Conservation (phyloP, 2,888 invertebrate genomes). For the Pammene fasciana region DNA sequence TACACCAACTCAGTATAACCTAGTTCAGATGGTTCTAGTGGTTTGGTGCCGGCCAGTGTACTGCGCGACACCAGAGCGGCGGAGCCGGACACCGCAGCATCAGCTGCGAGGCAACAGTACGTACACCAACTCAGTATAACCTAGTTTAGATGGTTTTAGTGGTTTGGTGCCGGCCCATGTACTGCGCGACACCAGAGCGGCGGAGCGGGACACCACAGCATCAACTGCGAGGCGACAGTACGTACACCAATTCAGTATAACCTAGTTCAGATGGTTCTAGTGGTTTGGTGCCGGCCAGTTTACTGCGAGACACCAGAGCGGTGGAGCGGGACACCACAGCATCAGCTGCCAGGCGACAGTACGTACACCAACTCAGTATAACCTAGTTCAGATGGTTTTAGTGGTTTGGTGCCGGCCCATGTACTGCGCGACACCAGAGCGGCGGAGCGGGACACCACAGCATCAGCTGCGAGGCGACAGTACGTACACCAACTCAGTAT, state of each 20-base stretch:
- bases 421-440: conserved; percentile 82
- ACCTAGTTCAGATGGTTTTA: too few species aligned
- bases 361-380: conserved; percentile 55
- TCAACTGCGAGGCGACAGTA: conserved; percentile 87
- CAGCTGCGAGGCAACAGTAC: conserved; percentile 87
- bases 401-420: conserved; percentile 89
- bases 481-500: conserved; percentile 63
- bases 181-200: conserved; percentile 80
- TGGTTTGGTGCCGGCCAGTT: conserved; percentile 89
- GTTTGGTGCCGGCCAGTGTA: conserved; percentile 88
- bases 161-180: conserved; percentile 89
- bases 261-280: too few species aligned
- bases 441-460: conserved; percentile 78
- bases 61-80: conserved; percentile 81
- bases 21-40: too few species aligned
- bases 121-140: conserved; percentile 49
- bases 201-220: conserved; percentile 81
- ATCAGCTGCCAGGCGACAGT: conserved; percentile 87
- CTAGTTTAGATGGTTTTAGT: too few species aligned
- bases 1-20: conserved; percentile 40
- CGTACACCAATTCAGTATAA: conserved; percentile 53
- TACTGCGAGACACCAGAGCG: conserved; percentile 81
- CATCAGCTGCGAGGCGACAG: conserved; percentile 87
- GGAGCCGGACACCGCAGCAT: conserved; percentile 81
- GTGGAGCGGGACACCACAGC: conserved; percentile 81